A percentile compares a stretch with the other conserved stretches of the same genome.
These are phyloP conservation scores for Euphydryas editha DNA, from an alignment of 2,888 invertebrate species.

Conservation along the genomic window DNA sequence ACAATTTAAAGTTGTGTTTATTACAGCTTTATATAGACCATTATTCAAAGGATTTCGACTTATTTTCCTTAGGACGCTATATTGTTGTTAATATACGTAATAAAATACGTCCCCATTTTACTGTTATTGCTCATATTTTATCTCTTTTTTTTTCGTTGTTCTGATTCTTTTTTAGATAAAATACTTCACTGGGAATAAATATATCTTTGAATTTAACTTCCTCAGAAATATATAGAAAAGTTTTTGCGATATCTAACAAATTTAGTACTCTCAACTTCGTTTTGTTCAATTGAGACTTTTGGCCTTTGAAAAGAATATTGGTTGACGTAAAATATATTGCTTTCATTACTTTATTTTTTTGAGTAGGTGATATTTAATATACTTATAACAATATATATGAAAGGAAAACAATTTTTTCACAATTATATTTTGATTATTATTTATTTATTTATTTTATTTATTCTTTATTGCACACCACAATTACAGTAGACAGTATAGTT, in stretches of 20 bases:
- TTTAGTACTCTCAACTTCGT: constrained; percentile 4
- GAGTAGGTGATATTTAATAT: too few species aligned
- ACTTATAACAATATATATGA: too few species aligned
- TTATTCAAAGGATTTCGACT: too few species aligned
- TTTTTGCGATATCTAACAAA: constrained; percentile 6
- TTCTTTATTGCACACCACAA: too few species aligned
- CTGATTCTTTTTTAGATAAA: not conserved
- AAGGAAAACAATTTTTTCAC: too few species aligned
- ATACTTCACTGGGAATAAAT: not conserved
- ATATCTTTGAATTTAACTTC: not conserved
- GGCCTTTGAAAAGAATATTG: not conserved
- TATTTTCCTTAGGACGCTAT: too few species aligned
- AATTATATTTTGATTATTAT: too few species aligned
- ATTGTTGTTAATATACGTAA: too few species aligned
- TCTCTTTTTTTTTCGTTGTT: not conserved
- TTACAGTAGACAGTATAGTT: too few species aligned
- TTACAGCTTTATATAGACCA: too few species aligned
- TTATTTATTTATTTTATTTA: too few species aligned
- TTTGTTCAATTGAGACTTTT: constrained; percentile 1
- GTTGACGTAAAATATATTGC: not conserved
- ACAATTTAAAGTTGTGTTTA: too few species aligned
- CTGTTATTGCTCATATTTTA: not conserved
- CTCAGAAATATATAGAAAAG: constrained; percentile 4
- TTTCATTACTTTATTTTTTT: not conserved
- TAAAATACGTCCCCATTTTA: not conserved